These are phyloP conservation scores for Drosophila multiciliata DNA, from an alignment of 2,888 invertebrate species.

Conservation along the genomic window DNA sequence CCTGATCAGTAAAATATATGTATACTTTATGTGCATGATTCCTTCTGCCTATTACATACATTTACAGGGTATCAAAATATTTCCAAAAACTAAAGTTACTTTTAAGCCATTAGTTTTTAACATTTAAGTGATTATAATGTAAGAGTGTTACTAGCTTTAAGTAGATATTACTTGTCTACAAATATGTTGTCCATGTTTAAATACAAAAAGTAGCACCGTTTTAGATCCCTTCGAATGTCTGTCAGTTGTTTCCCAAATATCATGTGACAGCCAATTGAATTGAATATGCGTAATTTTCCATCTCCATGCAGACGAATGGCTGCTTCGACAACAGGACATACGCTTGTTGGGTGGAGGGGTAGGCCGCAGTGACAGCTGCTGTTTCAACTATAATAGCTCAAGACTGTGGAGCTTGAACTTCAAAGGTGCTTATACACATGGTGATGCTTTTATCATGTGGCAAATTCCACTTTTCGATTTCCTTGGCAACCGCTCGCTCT, in stretches of 20 bases:
- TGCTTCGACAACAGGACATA: slow-evolving; percentile 23
- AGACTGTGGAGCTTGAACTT: slow-evolving; percentile 39
- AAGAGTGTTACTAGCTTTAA: not conserved
- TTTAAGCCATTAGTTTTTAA: not conserved
- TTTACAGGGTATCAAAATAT: no score
- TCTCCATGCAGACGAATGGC: slow-evolving; percentile 16
- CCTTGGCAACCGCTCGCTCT: slow-evolving; percentile 49
- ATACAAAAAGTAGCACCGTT: not conserved
- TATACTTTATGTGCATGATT: no score
- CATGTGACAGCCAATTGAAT: slow-evolving; percentile 52
- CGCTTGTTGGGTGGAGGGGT: not conserved
- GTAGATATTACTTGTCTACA: not conserved
- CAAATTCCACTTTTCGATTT: slow-evolving; percentile 48
- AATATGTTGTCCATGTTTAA: not conserved
- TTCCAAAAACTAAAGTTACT: not conserved
- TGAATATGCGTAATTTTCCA: slow-evolving; percentile 42
- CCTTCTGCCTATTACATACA: no score
- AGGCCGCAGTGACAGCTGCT: slow-evolving; percentile 14
- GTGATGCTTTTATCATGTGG: slow-evolving; percentile 24
- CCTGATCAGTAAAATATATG: no score
- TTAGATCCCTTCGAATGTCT: not conserved
- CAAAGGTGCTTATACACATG: slow-evolving; percentile 10
- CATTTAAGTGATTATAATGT: not conserved
- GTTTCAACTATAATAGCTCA: slow-evolving; percentile 5
- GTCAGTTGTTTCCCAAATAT: slow-evolving; percentile 30